Base-by-base conservation (phyloP, 1,140 invertebrate species). In the Trypoxylus dichotomus region DNA sequence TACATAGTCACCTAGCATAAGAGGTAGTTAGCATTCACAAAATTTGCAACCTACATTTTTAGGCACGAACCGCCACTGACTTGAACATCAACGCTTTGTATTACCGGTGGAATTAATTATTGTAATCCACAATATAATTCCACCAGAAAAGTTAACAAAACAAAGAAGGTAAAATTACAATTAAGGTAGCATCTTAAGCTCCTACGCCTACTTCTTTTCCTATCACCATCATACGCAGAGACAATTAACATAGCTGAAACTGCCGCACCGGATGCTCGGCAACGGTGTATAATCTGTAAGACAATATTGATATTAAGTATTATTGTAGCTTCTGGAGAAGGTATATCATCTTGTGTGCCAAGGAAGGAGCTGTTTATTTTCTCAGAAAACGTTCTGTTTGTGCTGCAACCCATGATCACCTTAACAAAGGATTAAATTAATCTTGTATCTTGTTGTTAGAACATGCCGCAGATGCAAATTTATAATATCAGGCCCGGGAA, bases 351-450 rank as follows among this genome's bases (percentile, higher is more conserved):
- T 73, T 73, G 60, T 63, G 21, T 24, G 25, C 25, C 43, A 19
- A 73, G 32, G 27, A 41, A 73, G 71, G 27, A 19, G 37, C 37
- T 37, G 71, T 73, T 73, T 73, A 73, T 73, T 73, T 73, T 73
- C 71, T 37, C 29, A 41, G 29, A 37, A 73, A 37, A 73, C 37
- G 71, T 19, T 63, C 71, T 73, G 71, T 73, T 73, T 73, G 71
- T 27, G 71, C 27, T 73, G 71, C 37, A 73, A 73, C 71, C 71
- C 37, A 25, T 73, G 71, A 73, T 73, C 71, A 73, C 37, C 71
- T 73, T 73, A 73, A 73, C 71, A 73, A 73, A 73, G 71, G 71
- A 73, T 73, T 73, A 73, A 73, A 73, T 73, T 73, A 73, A 73
- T 73, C 71, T 73, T 73, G 71, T 73, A 73, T 73, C 71, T 32